Conservation (phyloP, 2,113 vertebrate genomes). For the Cathartes aura region DNA sequence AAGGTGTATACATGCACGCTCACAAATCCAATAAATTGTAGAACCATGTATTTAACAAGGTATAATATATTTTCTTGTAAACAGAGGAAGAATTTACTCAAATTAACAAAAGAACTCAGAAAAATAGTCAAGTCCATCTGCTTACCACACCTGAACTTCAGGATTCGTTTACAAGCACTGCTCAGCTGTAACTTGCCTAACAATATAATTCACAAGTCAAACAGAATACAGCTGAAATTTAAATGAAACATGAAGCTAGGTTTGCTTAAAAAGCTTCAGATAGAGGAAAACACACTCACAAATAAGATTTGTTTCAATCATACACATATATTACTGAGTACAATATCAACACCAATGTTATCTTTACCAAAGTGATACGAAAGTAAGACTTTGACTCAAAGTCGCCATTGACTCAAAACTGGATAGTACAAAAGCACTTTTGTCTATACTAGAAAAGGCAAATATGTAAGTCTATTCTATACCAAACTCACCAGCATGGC, state of each 20-base stretch:
- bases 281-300: neutral
- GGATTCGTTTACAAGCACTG: neutral
- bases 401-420: neutral
- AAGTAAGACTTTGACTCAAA: neutral
- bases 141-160: rapidly evolving
- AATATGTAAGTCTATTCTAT: neutral
- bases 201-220: neutral
- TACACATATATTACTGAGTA: neutral
- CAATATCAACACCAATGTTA: neutral
- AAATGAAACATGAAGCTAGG: neutral
- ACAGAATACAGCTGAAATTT: neutral
- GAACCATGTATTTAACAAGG: neutral
- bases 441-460: neutral
- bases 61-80: neutral
- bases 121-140: neutral
- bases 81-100: neutral
- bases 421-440: neutral
- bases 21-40: neutral
- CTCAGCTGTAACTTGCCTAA: neutral
- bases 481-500: neutral
- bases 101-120: neutral
- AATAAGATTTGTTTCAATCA: neutral
- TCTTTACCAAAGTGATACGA: neutral
- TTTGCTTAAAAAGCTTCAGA: neutral
- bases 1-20: neutral